Percentiles rank a stretch among this genome's conserved stretches.
These are phyloP conservation scores for Mythimna albipuncta DNA, from an alignment of 2,888 invertebrate species.

Conservation along the genomic window DNA sequence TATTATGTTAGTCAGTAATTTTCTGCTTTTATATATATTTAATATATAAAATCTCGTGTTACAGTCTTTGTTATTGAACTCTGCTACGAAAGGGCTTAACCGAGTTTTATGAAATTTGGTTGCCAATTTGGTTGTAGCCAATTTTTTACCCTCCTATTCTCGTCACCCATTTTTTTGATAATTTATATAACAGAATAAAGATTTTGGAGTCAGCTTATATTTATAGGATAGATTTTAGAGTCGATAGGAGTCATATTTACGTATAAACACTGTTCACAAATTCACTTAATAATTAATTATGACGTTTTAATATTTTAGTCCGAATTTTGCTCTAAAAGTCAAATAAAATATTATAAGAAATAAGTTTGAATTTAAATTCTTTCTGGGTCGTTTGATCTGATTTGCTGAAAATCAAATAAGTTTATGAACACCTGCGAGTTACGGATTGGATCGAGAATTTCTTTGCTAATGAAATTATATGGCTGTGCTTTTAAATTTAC, in stretches of 20 bases:
- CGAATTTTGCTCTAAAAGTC: slow-evolving; percentile 14
- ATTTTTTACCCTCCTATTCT: too few species aligned
- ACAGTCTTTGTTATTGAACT: too few species aligned
- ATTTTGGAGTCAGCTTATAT: too few species aligned
- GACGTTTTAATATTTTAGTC: background rate
- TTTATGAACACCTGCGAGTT: slow-evolving; percentile 54
- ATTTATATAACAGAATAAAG: too few species aligned
- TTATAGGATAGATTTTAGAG: too few species aligned
- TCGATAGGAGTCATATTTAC: background rate
- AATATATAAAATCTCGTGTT: too few species aligned
- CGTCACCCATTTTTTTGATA: too few species aligned
- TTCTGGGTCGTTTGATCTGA: slow-evolving; percentile 46
- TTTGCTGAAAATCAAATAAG: slow-evolving; percentile 47
- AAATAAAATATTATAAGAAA: slow-evolving; percentile 23
- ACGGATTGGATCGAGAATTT: slow-evolving; percentile 37
- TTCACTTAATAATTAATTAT: background rate
- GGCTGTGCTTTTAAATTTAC: slow-evolving; percentile 24
- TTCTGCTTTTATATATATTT: too few species aligned
- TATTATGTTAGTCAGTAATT: too few species aligned
- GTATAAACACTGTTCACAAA: background rate
- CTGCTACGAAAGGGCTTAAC: too few species aligned
- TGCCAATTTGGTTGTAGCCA: too few species aligned
- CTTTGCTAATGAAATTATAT: slow-evolving; percentile 44
- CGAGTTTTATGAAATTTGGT: too few species aligned
- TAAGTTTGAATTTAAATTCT: slow-evolving; percentile 30